phyloP scores from a whole-genome alignment of 2,888 invertebrate species.

The Eupeodes luniger region DNA sequence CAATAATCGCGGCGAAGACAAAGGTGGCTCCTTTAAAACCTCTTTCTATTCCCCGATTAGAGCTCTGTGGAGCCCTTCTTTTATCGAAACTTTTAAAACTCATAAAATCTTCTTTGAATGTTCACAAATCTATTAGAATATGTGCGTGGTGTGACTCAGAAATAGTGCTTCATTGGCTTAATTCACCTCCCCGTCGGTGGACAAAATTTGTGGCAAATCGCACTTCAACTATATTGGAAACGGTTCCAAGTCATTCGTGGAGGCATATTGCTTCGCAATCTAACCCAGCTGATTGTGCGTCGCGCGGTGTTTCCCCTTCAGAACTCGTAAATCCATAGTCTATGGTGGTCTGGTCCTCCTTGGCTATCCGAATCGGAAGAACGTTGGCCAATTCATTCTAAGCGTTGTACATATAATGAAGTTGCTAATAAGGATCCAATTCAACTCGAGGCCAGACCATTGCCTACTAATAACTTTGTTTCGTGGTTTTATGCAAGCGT shows the following conservation, averaged over 20 bases:
- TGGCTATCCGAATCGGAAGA: slow-evolving; percentile 29
- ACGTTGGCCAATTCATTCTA: neutral
- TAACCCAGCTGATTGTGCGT: slow-evolving; percentile 75
- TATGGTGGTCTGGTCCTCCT: slow-evolving; percentile 74
- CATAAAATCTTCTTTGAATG: slow-evolving; percentile 35
- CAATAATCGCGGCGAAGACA: slow-evolving; percentile 19
- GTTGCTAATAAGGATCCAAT: neutral
- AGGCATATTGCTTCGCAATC: slow-evolving; percentile 58
- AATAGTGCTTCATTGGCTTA: slow-evolving; percentile 78
- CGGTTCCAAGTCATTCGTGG: slow-evolving; percentile 45
- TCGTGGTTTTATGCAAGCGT: neutral
- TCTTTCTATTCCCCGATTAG: slow-evolving; percentile 56
- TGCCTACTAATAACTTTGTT: neutral
- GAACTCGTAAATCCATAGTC: slow-evolving; percentile 25
- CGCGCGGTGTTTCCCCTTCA: slow-evolving; percentile 60
- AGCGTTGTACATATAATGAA: neutral
- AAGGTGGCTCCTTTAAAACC: slow-evolving; percentile 53
- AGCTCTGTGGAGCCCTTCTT: slow-evolving; percentile 56
- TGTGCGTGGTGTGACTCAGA: slow-evolving; percentile 78
- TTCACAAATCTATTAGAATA: neutral
- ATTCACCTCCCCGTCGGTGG: slow-evolving; percentile 67
- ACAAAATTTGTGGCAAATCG: slow-evolving; percentile 63
- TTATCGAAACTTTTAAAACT: slow-evolving; percentile 36
- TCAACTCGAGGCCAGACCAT: neutral
- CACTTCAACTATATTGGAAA: slow-evolving; percentile 60